These are phyloP conservation scores for Centruroides vittatus DNA, from an alignment of 1,140 invertebrate species.

Conservation along the genomic window DNA sequence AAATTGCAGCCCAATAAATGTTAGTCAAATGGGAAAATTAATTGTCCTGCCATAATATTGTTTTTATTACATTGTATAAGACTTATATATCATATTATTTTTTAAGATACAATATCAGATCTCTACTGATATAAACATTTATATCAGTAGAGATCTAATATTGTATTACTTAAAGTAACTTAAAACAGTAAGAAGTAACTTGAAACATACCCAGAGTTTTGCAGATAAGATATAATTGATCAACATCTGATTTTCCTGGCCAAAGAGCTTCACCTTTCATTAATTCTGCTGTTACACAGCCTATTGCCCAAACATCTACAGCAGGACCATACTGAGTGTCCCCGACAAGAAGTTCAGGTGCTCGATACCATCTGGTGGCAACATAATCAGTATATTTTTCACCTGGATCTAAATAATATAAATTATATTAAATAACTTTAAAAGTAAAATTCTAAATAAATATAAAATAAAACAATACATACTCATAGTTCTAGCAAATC, in stretches of 20 bases:
- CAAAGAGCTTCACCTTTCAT: conserved; percentile 86
- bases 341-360: conserved; percentile 90
- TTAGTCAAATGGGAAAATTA: too few relatives aligned
- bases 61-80: too few relatives aligned
- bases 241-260: conserved; percentile 96
- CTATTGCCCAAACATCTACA: conserved; percentile 95
- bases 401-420: conserved; percentile 43
- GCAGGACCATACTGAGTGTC: conserved; percentile 94
- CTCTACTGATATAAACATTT: too few relatives aligned
- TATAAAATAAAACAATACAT: conserved; percentile 10
- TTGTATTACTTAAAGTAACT: too few relatives aligned
- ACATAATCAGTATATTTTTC: conserved; percentile 99
- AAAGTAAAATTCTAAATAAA: neutral
- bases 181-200: too few relatives aligned
- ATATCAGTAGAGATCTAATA: too few relatives aligned
- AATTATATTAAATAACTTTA: neutral
- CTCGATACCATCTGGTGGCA: conserved; percentile 95
- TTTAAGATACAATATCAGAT: too few relatives aligned
- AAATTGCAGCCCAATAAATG: too few relatives aligned
- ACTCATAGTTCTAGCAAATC: conserved; percentile 95
- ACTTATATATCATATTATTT: too few relatives aligned
- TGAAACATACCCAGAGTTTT: conserved; percentile 43
- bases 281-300: conserved; percentile 91
- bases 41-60: too few relatives aligned
- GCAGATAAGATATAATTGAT: conserved; percentile 91